These are phyloP conservation scores for Cephus pulcher DNA, from an alignment of 2,888 invertebrate species.

Conservation along the genomic window DNA sequence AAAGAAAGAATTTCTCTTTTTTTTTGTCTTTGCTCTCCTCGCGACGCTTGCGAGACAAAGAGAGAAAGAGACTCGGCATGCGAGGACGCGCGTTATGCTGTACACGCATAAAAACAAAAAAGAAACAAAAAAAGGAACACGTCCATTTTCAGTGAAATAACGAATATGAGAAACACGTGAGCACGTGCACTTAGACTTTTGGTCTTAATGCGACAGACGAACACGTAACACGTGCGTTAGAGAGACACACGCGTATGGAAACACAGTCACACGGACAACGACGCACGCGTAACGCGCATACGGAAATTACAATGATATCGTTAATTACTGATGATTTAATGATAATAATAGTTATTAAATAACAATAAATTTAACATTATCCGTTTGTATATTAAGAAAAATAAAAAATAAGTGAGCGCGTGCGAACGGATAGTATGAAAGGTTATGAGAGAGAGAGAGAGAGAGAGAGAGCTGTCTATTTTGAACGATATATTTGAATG, in stretches of 20 bases:
- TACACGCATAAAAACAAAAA: background rate
- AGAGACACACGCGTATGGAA: background rate
- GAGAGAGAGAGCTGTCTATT: slow-evolving; percentile 30
- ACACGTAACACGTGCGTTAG: background rate
- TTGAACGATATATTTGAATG: slow-evolving; percentile 33
- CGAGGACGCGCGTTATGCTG: background rate
- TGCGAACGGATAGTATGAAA: slow-evolving; percentile 1
- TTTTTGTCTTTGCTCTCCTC: background rate
- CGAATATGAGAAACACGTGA: background rate
- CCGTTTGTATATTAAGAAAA: slow-evolving; percentile 44
- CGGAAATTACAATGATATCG: slow-evolving; percentile 30
- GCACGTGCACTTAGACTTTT: background rate
- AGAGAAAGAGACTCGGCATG: background rate
- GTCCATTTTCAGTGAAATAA: background rate
- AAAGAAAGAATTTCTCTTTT: background rate
- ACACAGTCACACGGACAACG: slow-evolving; percentile 28
- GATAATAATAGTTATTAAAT: slow-evolving; percentile 36
- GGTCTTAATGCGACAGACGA: background rate
- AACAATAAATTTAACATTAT: slow-evolving; percentile 38
- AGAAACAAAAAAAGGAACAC: background rate
- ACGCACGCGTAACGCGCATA: slow-evolving; percentile 32
- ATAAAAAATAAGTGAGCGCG: slow-evolving; percentile 33
- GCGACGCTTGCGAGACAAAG: background rate
- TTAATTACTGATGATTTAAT: slow-evolving; percentile 36
- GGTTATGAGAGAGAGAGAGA: slow-evolving; percentile 15